Percentiles rank a stretch among this genome's conserved stretches.
These are phyloP conservation scores for Tyto alba DNA, from an alignment of 2,113 vertebrate genomes.

Conservation along the genomic window DNA sequence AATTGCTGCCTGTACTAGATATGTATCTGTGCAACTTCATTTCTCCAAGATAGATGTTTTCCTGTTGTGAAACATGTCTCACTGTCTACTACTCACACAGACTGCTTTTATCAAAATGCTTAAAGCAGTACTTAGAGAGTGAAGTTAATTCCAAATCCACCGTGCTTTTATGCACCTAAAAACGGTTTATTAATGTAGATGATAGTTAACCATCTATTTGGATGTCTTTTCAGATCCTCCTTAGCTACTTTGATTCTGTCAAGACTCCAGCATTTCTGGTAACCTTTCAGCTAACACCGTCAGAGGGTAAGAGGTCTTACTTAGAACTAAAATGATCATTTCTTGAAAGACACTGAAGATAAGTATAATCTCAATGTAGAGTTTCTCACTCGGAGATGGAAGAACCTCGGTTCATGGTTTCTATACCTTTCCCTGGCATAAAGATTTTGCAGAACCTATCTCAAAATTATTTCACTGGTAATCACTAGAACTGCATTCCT, in stretches of 20 bases:
- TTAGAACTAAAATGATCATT: neutral
- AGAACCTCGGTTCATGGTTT: neutral
- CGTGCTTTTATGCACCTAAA: neutral
- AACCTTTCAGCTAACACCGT: neutral
- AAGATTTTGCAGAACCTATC: neutral
- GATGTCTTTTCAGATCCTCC: neutral
- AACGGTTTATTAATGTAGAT: neutral
- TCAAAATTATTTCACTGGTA: neutral
- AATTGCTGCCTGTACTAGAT: neutral
- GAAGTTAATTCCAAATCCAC: neutral
- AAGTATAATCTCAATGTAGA: neutral
- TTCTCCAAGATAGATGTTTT: neutral
- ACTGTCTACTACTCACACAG: neutral
- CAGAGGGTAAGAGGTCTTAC: neutral
- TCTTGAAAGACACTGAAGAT: neutral
- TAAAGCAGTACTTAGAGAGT: neutral
- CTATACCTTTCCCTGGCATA: neutral
- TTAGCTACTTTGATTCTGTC: neutral
- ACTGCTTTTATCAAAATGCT: neutral
- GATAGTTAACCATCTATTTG: neutral
- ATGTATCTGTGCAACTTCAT: neutral
- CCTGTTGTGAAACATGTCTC: neutral
- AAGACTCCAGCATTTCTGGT: neutral
- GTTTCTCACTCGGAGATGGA: neutral
- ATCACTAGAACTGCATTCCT: neutral